Conservation (phyloP, 2,888 invertebrate genomes). For the Ellobium chinense region DNA sequence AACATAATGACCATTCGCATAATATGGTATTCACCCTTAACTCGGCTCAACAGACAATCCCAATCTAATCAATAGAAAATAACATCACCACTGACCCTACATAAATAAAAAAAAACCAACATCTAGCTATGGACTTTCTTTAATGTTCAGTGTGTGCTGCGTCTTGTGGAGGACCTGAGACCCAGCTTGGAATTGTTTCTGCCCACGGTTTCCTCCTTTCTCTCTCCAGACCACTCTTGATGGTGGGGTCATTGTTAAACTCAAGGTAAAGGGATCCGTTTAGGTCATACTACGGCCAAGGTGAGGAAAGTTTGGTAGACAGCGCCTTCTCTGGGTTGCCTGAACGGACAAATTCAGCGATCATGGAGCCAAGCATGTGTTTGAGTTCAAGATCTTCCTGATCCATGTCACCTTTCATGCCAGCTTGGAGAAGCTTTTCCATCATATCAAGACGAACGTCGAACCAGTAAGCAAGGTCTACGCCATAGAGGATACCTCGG, state of each 20-base stretch:
- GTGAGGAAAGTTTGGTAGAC: background rate
- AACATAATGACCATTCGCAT: too few relatives aligned
- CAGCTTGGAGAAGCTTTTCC: background rate
- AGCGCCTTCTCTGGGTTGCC: background rate
- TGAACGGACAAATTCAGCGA: background rate
- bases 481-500: background rate
- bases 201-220: constrained; percentile 2
- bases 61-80: too few relatives aligned
- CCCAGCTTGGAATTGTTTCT: background rate
- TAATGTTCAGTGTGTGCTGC: too few relatives aligned
- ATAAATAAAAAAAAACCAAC: too few relatives aligned
- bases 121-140: too few relatives aligned
- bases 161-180: too few relatives aligned
- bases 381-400: constrained; percentile 12
- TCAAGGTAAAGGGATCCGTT: background rate
- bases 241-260: background rate
- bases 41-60: too few relatives aligned
- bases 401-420: background rate
- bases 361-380: background rate
- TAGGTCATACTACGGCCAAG: constrained; percentile 7
- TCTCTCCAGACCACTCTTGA: background rate
- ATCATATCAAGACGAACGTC: background rate
- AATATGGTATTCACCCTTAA: too few relatives aligned
- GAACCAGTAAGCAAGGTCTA: constrained; percentile 26
- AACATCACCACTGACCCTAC: too few relatives aligned